Evolutionary conservation across 1,140 invertebrate species (phyloP), one percentile per base, ranked within the genome.

Genomic region (Sogatella furcifera): DNA sequence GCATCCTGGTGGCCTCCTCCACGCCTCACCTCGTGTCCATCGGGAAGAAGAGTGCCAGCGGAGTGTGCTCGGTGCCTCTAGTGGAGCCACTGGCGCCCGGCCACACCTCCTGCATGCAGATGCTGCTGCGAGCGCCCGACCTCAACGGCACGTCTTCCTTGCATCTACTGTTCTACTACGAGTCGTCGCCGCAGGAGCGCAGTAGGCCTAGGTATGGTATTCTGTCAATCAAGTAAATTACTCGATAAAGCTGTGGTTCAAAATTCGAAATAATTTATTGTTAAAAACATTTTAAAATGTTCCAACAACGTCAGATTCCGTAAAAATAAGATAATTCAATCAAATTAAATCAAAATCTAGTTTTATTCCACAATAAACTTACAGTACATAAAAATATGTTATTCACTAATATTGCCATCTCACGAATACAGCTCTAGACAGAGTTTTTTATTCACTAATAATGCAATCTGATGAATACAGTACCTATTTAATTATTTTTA

Each of bases 21-120:
- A 80, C 82, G 66, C 85, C 88, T 0, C 81, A 85, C 64, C 76
- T 86, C 54, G 78, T 89, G 68, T 79, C 80, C 1, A 71, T 88
- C 63, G 71, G 76, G 71, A 62, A 75, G 68, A 43, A 75, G 67
- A 59, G 72, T 62, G 42, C 46, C 49, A 17, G 6, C 14, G 22
- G 57, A 17, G 24, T 17, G n/a, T 67, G 28, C 68, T 65, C 59
- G 69, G 65, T 63, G 68, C 71, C 62, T 62, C 69, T 55, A 62
- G 63, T 59, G 54, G 9, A 15, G 54, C 59, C 52, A 55, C 54
- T 64, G 11, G 34, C 4, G 44, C 59, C 59, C 15, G 17, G 42
- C 53, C 28, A 54, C 10, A 19, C 6, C 11, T n/a, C 19, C 31
- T 14, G 34, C 14, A n/a, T 59, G 21, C n/a, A 13, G 10, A 56